These are phyloP conservation scores for Acridotheres tristis DNA, from an alignment of 2,797 vertebrate genomes.

Conservation along the genomic window DNA sequence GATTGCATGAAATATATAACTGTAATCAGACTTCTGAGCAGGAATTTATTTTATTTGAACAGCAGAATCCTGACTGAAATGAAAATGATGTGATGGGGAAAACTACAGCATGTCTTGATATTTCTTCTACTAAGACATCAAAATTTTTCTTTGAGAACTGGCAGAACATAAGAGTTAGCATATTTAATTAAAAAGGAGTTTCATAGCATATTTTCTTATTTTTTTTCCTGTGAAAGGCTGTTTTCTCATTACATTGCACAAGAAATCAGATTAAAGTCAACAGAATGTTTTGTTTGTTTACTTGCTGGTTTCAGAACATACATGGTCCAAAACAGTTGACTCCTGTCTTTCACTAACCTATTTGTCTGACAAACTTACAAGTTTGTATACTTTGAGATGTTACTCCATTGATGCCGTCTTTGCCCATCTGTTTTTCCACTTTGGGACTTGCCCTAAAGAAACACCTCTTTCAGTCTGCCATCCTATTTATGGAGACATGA, in stretches of 20 bases:
- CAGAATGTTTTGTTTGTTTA: slow-evolving; percentile 11
- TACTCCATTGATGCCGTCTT: slow-evolving; percentile 38
- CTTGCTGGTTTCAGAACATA: neutral
- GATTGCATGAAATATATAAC: slow-evolving; percentile 13
- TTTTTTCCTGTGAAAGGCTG: neutral
- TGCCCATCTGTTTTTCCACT: slow-evolving; percentile 63
- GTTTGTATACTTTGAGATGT: neutral
- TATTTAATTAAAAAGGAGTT: slow-evolving; percentile 4
- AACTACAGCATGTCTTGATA: neutral
- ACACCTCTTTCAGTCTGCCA: slow-evolving; percentile 10
- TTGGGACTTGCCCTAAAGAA: slow-evolving; percentile 59
- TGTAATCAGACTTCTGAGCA: slow-evolving; percentile 36
- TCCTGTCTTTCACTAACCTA: neutral
- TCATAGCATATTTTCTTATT: neutral
- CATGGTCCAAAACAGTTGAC: neutral
- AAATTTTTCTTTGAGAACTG: neutral
- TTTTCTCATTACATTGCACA: neutral
- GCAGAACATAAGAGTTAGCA: neutral
- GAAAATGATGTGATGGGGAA: slow-evolving; percentile 15
- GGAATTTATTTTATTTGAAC: slow-evolving; percentile 47
- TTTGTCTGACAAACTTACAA: slow-evolving; percentile 1
- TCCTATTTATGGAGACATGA: neutral
- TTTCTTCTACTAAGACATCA: slow-evolving; percentile 21
- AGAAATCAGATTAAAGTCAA: neutral
- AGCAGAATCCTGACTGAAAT: slow-evolving; percentile 14